Base-by-base conservation (phyloP, 1,140 invertebrate genomes). In the Melitaea cinxia region DNA sequence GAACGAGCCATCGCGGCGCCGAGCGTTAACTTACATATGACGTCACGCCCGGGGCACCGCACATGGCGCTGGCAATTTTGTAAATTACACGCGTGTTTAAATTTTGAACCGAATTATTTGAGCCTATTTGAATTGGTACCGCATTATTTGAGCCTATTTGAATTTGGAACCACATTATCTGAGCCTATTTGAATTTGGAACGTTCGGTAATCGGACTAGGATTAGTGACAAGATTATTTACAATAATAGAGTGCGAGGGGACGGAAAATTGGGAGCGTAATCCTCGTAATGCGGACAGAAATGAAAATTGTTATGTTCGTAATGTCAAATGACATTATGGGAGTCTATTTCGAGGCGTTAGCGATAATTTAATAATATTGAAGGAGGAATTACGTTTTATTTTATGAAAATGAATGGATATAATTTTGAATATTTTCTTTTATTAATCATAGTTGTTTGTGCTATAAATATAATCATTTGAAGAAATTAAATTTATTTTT, bases 81-180 rank as follows among this genome's bases (percentile, higher is more conserved):
- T 74, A 83, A 89, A 87, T 89, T 87, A 87, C 73, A 82, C 78
- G 80, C 84, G 65, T 85, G 84, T 89, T 89, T 89, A 87, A 89
- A 80, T 86, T 86, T 78, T 50, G 75, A 75, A 82, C 77, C 81
- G 76, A 78, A 82, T 83, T 80, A 83, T 82, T 83, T 73, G 75
- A 84, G 76, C 77, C 62, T 60, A 77, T 84, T 84, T 80, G 75
- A 82, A 80, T 85, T 77, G 45, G 75, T 73, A 82, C 77, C 81
- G 75, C 79, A 82, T 83, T 80, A 83, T 82, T 83, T 73, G 75
- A 83, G 76, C 77, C 63, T 60, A 77, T 83, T 83, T 80, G 74
- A 82, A 80, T 85, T 78, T 70, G 73, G 62, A 73, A 76, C 72
- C 70, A 64, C 64, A 28, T 28, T 7, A 28, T 28, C 7, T 28